Conservation (phyloP, 2,797 vertebrate species). For the Stomatorhinus walkeri region DNA sequence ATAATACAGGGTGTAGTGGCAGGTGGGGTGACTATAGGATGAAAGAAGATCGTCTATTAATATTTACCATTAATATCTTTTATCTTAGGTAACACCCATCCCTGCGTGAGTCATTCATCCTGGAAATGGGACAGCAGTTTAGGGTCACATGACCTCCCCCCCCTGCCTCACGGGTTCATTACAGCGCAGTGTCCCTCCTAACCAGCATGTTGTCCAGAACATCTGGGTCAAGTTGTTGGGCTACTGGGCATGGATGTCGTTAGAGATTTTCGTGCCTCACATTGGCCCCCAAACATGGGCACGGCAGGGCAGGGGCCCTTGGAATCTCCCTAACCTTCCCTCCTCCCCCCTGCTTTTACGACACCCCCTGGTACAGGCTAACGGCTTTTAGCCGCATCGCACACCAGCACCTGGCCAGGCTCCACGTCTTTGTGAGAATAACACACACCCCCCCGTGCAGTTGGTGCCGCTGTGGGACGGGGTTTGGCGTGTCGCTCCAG, state of each 20-base stretch:
- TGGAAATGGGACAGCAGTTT: not conserved
- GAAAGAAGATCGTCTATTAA: not conserved
- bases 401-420: not conserved
- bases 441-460: not conserved
- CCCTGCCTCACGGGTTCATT: not conserved
- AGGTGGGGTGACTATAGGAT: not conserved
- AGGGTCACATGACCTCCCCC: not conserved
- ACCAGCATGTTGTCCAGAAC: not conserved
- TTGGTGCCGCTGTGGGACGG: not conserved
- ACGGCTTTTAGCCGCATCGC: not conserved
- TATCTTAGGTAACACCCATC: not conserved
- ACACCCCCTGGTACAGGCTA: not conserved
- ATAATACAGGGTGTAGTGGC: conserved; percentile 7
- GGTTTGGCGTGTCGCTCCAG: not conserved
- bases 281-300: not conserved
- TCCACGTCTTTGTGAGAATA: not conserved
- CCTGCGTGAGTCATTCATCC: not conserved
- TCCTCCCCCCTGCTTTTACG: not conserved
- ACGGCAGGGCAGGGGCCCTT: not conserved
- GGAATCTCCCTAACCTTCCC: not conserved
- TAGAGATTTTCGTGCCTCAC: not conserved
- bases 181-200: not conserved
- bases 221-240: not conserved
- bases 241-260: not conserved
- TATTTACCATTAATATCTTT: conserved; percentile 1